Evolutionary conservation across 1,140 invertebrate genomes (phyloP), one percentile per base, ranked within the genome.

Genomic region (Drosophila virilis): DNA sequence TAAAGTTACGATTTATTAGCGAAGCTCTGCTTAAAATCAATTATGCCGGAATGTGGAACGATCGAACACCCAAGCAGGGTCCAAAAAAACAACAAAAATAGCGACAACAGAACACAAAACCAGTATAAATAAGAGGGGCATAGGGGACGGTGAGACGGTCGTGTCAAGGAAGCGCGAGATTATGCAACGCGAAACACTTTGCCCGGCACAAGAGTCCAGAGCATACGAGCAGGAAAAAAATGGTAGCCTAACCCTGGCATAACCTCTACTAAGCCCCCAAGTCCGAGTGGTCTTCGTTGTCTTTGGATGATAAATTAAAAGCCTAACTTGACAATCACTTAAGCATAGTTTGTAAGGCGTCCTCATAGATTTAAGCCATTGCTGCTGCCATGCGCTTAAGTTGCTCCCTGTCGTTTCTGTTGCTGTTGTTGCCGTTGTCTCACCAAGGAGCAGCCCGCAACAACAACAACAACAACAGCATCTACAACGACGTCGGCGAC

Each of bases 221-320:
- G 35, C 57, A 48, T 35, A 17, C 40, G 10, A 60, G 38, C 17
- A 50, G 2, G n/a, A 38, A 59, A 51, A 71, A 86, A 88, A 77
- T 83, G 67, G 84, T 80, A 80, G 80, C 84, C 73, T 89, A 89
- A 89, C 84, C 84, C 80, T 77, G 78, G 74, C 74, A 74, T 89
- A 89, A 89, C 84, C 84, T 88, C 84, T 89, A 89, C 84, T 88
- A 89, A 88, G 84, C 77, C 84, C 55, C 66, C 75, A 73, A 76
- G 57, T 55, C 61, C 73, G 70, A 69, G 74, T 45, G 62, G 65
- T 69, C 71, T 48, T 13, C 40, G 78, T 91, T 91, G 90, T 91
- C 90, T 91, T 91, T 91, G 86, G 86, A 91, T 91, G 90, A 91
- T 91, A 91, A 91, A 91, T 91, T 91, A 91, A 91, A 91, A 91